These are phyloP conservation scores for Lagocephalus sceleratus DNA, from an alignment of 2,797 vertebrate species.

Conservation along the genomic window DNA sequence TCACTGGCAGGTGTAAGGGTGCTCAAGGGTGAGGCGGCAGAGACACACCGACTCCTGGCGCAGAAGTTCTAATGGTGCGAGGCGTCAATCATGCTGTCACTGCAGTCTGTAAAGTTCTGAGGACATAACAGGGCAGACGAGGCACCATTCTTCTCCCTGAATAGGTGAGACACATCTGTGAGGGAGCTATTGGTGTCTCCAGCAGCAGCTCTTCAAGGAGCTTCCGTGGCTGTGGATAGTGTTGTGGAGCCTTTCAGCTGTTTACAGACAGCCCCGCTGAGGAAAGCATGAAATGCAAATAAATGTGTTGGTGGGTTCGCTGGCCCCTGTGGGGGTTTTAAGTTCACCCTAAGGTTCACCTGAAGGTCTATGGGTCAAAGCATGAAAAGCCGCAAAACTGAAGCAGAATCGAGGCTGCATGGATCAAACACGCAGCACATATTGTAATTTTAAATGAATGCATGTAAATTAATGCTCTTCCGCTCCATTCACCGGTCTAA, in stretches of 20 bases:
- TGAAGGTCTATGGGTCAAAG: slow-evolving; percentile 14
- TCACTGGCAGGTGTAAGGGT: slow-evolving; percentile 6
- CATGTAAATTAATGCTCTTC: neutral
- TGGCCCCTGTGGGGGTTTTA: neutral
- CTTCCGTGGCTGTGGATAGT: neutral
- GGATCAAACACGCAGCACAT: no score
- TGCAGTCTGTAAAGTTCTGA: slow-evolving; percentile 4
- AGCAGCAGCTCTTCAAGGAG: neutral
- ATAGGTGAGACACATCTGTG: neutral
- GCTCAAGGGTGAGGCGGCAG: slow-evolving; percentile 4
- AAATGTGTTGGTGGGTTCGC: neutral
- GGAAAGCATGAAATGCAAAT: neutral
- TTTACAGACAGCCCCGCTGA: no score
- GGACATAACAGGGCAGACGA: slow-evolving; percentile 2
- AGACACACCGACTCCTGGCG: neutral
- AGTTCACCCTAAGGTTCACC: slow-evolving; percentile 6
- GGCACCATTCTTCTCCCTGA: neutral
- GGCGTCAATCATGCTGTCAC: slow-evolving; percentile 10
- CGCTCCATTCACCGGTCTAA: neutral
- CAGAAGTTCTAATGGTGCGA: neutral
- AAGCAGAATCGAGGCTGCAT: no score
- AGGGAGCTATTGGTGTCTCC: neutral
- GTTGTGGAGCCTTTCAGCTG: slow-evolving; percentile 7
- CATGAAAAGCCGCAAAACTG: no score
- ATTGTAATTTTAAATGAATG: no score